A percentile compares a stretch with the other conserved stretches of the same genome.
phyloP scores from a whole-genome alignment of 2,113 vertebrate genomes.

The Cyprinodon brontotheroides region DNA sequence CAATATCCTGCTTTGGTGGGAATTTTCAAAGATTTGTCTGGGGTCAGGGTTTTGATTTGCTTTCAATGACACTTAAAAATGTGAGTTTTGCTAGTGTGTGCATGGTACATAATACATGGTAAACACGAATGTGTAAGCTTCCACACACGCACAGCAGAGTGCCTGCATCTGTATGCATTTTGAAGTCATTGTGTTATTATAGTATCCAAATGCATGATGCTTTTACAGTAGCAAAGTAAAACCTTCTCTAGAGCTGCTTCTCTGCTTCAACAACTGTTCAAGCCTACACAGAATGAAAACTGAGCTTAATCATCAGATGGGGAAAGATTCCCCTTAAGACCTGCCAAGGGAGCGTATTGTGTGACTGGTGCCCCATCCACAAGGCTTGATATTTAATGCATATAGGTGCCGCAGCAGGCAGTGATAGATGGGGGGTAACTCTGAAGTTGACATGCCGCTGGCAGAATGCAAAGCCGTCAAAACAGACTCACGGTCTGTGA shows the following conservation, averaged over 20 bases:
- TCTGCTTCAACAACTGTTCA: conserved; percentile 46
- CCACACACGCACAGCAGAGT: neutral
- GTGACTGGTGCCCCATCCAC: conserved; percentile 31
- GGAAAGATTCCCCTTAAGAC: conserved; percentile 47
- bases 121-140: too few relatives aligned
- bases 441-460: conserved; percentile 48
- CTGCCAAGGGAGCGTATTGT: conserved; percentile 39
- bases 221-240: conserved; percentile 59
- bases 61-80: too few relatives aligned
- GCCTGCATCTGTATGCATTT: neutral
- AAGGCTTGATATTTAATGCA: conserved; percentile 68
- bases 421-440: conserved; percentile 57
- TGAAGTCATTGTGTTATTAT: conserved; percentile 16
- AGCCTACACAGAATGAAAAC: conserved; percentile 40
- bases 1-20: too few relatives aligned
- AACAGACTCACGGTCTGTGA: conserved; percentile 37
- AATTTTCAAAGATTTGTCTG: too few relatives aligned
- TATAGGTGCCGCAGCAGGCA: conserved; percentile 47
- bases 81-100: neutral
- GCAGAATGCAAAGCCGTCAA: conserved; percentile 58
- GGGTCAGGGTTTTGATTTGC: too few relatives aligned
- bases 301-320: conserved; percentile 50
- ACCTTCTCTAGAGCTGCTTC: conserved; percentile 37
- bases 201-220: conserved; percentile 48
- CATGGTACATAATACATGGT: neutral